Evolutionary conservation across 2,113 vertebrate genomes (phyloP), one percentile per base, ranked within the genome.

Genomic region (Pelecanus crispus): DNA sequence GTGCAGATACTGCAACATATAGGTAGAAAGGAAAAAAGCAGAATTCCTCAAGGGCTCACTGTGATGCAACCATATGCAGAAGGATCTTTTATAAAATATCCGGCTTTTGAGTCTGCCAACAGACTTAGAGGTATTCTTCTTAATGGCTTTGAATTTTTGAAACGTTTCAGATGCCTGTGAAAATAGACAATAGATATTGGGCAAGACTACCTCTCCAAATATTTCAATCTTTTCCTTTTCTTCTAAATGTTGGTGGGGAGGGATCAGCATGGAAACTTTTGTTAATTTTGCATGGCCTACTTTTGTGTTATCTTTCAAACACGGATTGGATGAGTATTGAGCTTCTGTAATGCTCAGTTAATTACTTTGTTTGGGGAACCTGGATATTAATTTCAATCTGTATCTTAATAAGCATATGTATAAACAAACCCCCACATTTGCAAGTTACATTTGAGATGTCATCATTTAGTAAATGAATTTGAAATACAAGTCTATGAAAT

Each of bases 1-100:
- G 1, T 4, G 24, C 25, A 66, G 56, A 3, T 73, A 29, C 17
- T 73, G 47, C 15, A 55, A 3, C 0, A 0, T 11, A 0, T 7
- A 4, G 6, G 13, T 56, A 55, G 50, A 18, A 49, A 79, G 32
- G 29, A 17, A 38, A 38, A 55, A 55, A 53, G 4, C 28, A 40
- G n/a, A 24, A 80, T 40, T 16, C 31, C 47, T 44, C 38, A 13
- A 71, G n/a, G 73, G 42, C 36, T 13, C 81, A 47, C 45, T 62
- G 36, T 67, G 47, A 34, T 31, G 34, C 10, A 66, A 5, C 21
- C 13, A 15, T 31, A 9, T 19, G 28, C 36, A 52, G 71, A 45
- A 75, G 24, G 24, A 28, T 36, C 62, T 61, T 44, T 20, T 36
- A 42, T 40, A 26, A 61, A 81, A 32, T 40, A 32, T 3, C 19